Evolutionary conservation across 2,113 vertebrate species (phyloP).

Genomic region (Pampusana beccarii): DNA sequence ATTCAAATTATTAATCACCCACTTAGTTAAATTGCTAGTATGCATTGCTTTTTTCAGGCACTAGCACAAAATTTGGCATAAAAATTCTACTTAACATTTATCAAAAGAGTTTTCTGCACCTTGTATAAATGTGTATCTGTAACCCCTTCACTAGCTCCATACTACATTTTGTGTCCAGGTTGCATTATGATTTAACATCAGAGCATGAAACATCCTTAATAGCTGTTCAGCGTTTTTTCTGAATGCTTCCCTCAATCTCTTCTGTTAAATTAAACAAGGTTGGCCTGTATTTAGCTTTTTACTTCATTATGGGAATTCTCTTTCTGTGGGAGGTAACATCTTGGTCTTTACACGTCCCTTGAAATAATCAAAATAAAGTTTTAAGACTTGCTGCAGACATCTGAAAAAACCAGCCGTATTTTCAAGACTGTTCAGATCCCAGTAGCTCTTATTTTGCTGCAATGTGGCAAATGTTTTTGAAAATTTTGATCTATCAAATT

Average conservation of each 20-base stretch:
- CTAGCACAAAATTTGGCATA: not conserved
- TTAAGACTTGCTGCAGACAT: not conserved
- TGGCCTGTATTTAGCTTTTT: not conserved
- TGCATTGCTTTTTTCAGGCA: not conserved
- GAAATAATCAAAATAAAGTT: not conserved
- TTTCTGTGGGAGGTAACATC: not conserved
- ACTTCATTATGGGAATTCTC: not conserved
- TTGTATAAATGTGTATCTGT: not conserved
- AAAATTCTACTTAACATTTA: not conserved
- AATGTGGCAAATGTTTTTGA: not conserved
- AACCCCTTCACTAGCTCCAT: not conserved
- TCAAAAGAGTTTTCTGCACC: not conserved
- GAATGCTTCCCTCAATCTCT: not conserved
- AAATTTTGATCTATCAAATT: not conserved
- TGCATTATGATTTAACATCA: not conserved
- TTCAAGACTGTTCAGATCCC: not conserved
- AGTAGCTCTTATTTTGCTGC: not conserved
- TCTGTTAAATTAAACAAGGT: not conserved
- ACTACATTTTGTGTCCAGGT: not conserved
- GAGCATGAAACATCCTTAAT: not conserved
- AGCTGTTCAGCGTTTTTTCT: not conserved
- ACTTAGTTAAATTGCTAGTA: not conserved
- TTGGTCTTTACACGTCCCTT: not conserved
- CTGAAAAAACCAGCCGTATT: not conserved
- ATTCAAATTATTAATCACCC: not conserved